Base-by-base conservation (phyloP, 2,113 vertebrate species). In the Suricata suricatta region DNA sequence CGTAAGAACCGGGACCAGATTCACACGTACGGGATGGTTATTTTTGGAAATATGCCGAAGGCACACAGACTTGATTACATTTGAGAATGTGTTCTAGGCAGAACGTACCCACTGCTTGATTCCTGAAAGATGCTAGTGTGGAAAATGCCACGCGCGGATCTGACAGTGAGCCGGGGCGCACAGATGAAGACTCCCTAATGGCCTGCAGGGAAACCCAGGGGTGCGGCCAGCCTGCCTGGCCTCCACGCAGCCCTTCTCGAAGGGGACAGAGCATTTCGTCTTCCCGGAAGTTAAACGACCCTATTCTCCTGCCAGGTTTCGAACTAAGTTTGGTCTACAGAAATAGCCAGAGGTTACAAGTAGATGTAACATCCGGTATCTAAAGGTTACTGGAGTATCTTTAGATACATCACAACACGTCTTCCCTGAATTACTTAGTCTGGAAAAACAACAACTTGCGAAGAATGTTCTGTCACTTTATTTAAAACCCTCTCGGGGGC, bases 271-370 rank as follows among this genome's bases (percentile, higher is more conserved):
- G 66, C 86, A 92, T 6, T 7, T 14, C 54, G 29, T 31, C 60
- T 91, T 68, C 93, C 77, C 57, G n/a, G 3, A 64, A 82, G 27
- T 44, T 44, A 29, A 93, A 74, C 10, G 79, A 77, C 41, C 71
- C 50, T 68, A 47, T 29, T 95, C 44, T 82, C 88, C 1, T 77
- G 64, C 31, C 21, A 88, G 38, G 31, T 54, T 92, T 86, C 29
- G 31, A 77, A 81, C 7, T 33, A 29, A 29, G 38, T 16, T 23
- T n/a, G 41, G 25, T 80, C 57, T 79, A 80, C 44, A 80, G 27
- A 69, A n/a, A 90, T 35, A 71, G 64, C 63, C 52, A 72, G 41
- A 35, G 25, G 89, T 87, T 95, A 64, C 50, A 76, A 96, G 76
- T 2, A 92, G 35, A 19, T 19, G 57, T 54, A 90, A 88, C 54